Percentiles rank a stretch among this genome's conserved stretches.
These are phyloP conservation scores for Drosophila tripunctata DNA, from an alignment of 2,888 invertebrate genomes.

Conservation along the genomic window DNA sequence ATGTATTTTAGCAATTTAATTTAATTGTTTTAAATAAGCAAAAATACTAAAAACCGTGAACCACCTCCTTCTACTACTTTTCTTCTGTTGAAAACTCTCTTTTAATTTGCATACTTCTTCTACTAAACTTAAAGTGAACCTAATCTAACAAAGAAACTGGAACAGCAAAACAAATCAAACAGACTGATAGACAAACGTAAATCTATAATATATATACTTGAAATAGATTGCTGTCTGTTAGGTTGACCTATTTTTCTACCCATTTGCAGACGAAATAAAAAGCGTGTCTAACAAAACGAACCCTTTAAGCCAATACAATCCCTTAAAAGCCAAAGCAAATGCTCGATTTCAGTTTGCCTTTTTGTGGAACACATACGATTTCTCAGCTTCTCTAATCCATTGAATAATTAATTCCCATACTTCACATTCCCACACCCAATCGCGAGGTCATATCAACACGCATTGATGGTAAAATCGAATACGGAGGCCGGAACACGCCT, in stretches of 20 bases:
- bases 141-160: too few relatives aligned
- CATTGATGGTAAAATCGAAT: slow-evolving; percentile 47
- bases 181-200: too few relatives aligned
- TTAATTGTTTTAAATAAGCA: too few relatives aligned
- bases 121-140: too few relatives aligned
- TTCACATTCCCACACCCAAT: slow-evolving; percentile 16
- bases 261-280: background rate
- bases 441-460: slow-evolving; percentile 39
- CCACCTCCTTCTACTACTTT: too few relatives aligned
- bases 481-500: slow-evolving; percentile 34
- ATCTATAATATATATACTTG: background rate
- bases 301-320: background rate
- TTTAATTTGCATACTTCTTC: too few relatives aligned
- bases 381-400: slow-evolving; percentile 35
- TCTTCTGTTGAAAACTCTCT: too few relatives aligned
- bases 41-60: too few relatives aligned
- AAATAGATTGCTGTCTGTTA: background rate
- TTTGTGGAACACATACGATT: slow-evolving; percentile 10
- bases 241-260: background rate
- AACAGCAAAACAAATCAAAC: too few relatives aligned
- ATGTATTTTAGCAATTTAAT: too few relatives aligned
- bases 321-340: background rate
- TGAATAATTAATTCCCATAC: slow-evolving; percentile 69
- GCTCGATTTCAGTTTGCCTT: background rate
- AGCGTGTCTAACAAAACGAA: background rate